These are phyloP conservation scores for Ceyx margarethae DNA, from an alignment of 2,113 vertebrate species.

Conservation along the genomic window DNA sequence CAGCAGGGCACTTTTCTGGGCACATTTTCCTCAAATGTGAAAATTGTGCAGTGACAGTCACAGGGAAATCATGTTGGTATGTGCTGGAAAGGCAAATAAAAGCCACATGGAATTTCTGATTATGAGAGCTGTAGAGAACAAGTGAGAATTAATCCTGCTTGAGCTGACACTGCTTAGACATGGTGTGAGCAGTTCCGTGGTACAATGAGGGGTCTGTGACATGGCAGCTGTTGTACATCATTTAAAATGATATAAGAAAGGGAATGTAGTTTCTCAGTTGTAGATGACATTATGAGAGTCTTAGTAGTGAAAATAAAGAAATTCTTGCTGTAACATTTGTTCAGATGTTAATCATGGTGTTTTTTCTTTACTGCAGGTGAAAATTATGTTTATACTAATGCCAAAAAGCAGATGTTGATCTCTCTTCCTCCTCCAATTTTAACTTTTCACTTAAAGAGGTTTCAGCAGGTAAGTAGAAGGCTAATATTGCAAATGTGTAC, in stretches of 20 bases:
- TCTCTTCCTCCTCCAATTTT: conserved; percentile 90
- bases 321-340: neutral
- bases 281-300: neutral
- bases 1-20: neutral
- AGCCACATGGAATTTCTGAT: neutral
- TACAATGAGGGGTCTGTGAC: neutral
- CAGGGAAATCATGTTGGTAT: neutral
- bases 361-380: conserved; percentile 72
- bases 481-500: neutral
- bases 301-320: neutral
- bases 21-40: neutral
- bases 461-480: conserved; percentile 85
- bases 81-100: neutral
- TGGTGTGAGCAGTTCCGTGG: neutral
- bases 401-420: conserved; percentile 94
- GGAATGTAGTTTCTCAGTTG: neutral
- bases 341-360: neutral
- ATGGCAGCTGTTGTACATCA: neutral
- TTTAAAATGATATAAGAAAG: neutral
- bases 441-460: conserved; percentile 95
- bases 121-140: neutral
- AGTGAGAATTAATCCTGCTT: neutral
- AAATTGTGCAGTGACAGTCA: neutral
- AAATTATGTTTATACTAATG: conserved; percentile 88
- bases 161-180: neutral